Base-by-base conservation (phyloP, 2,113 vertebrate genomes). In the Limanda limanda region DNA sequence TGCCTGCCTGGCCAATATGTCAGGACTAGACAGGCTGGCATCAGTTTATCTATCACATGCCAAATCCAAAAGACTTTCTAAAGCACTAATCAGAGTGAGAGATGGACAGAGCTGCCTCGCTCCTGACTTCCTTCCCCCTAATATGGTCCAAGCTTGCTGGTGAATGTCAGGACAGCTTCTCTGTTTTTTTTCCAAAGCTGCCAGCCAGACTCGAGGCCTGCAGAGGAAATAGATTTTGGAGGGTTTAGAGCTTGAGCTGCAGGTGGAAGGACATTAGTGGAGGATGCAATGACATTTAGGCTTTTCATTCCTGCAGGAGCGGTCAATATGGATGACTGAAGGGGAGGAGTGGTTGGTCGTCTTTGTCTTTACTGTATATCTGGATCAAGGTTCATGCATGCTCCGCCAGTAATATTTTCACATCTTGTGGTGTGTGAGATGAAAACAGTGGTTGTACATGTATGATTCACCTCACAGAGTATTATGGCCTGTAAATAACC, bases 71-170 rank as follows among this genome's bases (percentile, higher is more conserved):
- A 80, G 54, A 37, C 48, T 86, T 31, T 31, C 31, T 31, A 31
- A 31, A 31, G 31, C 76, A 78, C 81, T 89, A 86, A 85, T 89
- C 82, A 56, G 79, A 87, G 68, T 69, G 71, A 86, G 71, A 67
- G 82, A 76, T 78, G 80, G 71, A 61, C 61, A 60, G 56, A 71
- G 57, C 73, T 47, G 78, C 66, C 45, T 62, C 27, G 7, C 31
- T 31, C 35, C 61, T 21, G 81, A 64, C 51, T 74, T 76, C 67
- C 51, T 74, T 76, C 74, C 74, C 54, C 69, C 57, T 73, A 58
- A 87, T 83, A 73, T 71, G 56, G 70, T 65, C 64, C 63, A 64
- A 71, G 72, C 69, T 76, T 13, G 72, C 45, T 35, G 52, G 54
- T 76, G 71, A 83, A 58, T 81, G 55, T 81, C 76, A 74, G 52